phyloP scores from a whole-genome alignment of 2,797 vertebrate species.

The Smutsia temminckii region DNA sequence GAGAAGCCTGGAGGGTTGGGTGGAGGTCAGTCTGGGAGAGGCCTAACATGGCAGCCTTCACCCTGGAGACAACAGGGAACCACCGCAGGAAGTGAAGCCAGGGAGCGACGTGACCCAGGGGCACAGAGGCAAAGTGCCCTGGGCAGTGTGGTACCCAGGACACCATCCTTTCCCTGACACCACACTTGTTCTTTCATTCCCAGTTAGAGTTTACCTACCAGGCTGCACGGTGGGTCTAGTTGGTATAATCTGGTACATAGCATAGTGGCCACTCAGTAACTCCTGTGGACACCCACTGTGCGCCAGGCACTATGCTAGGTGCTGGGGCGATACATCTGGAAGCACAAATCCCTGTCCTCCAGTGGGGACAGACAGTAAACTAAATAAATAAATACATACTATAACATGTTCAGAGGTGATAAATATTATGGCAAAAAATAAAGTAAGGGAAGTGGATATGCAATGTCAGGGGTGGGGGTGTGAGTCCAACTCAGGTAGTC shows the following conservation, averaged over 20 bases:
- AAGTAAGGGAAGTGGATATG: background rate
- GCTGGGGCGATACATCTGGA: background rate
- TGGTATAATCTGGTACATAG: fast-evolving
- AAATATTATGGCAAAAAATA: background rate
- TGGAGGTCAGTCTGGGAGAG: background rate
- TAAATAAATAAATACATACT: background rate
- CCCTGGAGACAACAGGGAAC: background rate
- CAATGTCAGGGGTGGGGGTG: background rate
- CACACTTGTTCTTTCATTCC: background rate
- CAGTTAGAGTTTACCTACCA: background rate
- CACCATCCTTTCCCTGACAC: background rate
- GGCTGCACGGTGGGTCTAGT: background rate
- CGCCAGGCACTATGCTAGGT: background rate
- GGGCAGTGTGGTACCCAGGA: no score
- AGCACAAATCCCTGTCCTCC: background rate
- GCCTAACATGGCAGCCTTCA: background rate
- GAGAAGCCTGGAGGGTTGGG: background rate
- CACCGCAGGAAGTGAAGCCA: background rate
- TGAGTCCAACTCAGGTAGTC: no score
- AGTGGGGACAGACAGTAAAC: background rate
- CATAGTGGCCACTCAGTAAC: no score
- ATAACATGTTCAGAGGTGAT: background rate
- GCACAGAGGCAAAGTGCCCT: background rate
- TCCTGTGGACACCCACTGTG: background rate
- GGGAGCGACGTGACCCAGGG: background rate